phyloP scores from a whole-genome alignment of 2,888 invertebrate genomes.

The Hemicrepidius hirtus region DNA sequence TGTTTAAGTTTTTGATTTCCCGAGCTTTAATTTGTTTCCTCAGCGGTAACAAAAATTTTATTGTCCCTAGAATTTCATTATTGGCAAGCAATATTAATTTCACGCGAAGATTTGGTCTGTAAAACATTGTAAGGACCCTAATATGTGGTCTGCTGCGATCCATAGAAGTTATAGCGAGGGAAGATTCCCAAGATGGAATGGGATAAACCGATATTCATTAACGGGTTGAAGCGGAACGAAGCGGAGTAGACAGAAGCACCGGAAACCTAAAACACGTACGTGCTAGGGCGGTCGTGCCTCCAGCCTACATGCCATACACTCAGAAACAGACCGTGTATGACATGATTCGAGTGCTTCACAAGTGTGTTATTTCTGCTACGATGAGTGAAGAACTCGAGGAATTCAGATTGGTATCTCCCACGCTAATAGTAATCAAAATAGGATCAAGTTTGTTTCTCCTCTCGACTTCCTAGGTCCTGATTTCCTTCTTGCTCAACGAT shows the following conservation, averaged over 20 bases:
- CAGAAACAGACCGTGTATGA: conserved; percentile 52
- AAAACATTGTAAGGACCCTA: conserved; percentile 51
- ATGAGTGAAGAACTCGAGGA: conserved; percentile 51
- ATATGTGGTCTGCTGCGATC: conserved; percentile 52
- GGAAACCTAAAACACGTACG: conserved; percentile 66
- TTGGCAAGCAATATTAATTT: conserved; percentile 45
- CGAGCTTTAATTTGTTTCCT: conserved; percentile 4
- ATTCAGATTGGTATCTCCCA: conserved; percentile 47
- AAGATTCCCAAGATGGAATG: conserved; percentile 64
- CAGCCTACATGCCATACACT: conserved; percentile 52
- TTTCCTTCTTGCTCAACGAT: conserved; percentile 28
- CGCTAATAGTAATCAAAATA: conserved; percentile 43
- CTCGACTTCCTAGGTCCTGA: conserved; percentile 26
- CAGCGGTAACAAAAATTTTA: too few relatives aligned
- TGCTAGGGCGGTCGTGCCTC: conserved; percentile 58
- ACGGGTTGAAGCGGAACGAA: conserved; percentile 59
- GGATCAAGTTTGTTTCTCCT: conserved; percentile 39
- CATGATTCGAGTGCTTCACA: conserved; percentile 52
- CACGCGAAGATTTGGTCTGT: conserved; percentile 43
- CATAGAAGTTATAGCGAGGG: conserved; percentile 50
- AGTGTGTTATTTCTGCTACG: conserved; percentile 52
- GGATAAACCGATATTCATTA: conserved; percentile 65
- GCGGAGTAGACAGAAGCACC: conserved; percentile 60
- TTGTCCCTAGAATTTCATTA: conserved; percentile 31
- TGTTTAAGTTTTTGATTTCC: conserved; percentile 11